phyloP scores from a whole-genome alignment of 2,888 invertebrate genomes.

The Drosophila kanekoi region DNA sequence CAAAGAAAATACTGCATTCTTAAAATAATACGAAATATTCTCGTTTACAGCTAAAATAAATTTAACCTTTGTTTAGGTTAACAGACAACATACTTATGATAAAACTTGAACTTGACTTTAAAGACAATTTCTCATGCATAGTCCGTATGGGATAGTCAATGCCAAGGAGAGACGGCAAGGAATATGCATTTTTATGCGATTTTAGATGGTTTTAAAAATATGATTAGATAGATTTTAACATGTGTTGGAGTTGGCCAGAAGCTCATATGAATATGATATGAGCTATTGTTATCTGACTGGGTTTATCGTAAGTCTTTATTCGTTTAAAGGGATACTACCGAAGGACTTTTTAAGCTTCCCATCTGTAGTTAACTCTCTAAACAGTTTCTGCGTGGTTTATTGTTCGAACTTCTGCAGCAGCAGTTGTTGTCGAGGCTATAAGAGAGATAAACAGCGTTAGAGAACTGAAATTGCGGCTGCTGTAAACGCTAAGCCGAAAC shows the following conservation, averaged over 20 bases:
- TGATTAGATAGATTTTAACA: too few relatives aligned
- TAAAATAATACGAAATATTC: not conserved
- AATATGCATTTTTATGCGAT: too few relatives aligned
- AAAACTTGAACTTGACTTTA: too few relatives aligned
- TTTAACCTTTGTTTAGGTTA: not conserved
- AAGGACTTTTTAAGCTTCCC: constrained; percentile 8
- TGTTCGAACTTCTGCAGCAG: constrained; percentile 32
- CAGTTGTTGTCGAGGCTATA: constrained; percentile 34
- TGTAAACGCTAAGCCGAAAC: constrained; percentile 63
- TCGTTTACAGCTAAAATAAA: too few relatives aligned
- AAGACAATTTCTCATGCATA: too few relatives aligned
- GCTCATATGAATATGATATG: not conserved
- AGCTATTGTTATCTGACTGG: not conserved
- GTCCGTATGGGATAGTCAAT: too few relatives aligned
- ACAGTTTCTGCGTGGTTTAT: constrained; percentile 29
- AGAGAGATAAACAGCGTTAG: constrained; percentile 36
- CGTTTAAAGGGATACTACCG: not conserved
- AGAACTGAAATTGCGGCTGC: constrained; percentile 42
- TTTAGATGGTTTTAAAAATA: too few relatives aligned
- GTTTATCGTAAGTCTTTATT: not conserved
- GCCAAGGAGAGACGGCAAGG: too few relatives aligned
- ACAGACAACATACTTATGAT: not conserved
- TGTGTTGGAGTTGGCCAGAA: not conserved
- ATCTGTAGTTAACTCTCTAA: constrained; percentile 5
- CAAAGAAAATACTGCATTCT: constrained; percentile 9